phyloP scores from a whole-genome alignment of 2,888 invertebrate genomes.

The Lycocerus yunnanus region DNA sequence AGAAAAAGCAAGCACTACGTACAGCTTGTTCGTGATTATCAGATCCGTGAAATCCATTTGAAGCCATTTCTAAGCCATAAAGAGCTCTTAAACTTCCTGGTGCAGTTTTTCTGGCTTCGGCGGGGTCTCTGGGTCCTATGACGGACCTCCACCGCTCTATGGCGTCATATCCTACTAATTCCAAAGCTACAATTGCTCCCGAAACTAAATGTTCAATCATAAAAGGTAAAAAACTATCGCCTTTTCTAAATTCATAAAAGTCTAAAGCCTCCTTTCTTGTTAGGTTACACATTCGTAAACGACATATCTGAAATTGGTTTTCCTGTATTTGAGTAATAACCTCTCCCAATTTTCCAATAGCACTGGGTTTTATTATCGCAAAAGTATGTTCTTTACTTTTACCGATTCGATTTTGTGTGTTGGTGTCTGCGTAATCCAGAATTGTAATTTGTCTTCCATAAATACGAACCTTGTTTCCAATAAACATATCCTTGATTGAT shows the following conservation, averaged over 20 bases:
- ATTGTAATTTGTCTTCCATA: constrained; percentile 76
- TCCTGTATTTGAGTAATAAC: constrained; percentile 71
- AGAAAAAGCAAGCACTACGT: constrained; percentile 63
- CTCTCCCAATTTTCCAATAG: constrained; percentile 71
- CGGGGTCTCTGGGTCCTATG: constrained; percentile 67
- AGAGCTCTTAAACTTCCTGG: constrained; percentile 66
- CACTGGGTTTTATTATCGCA: constrained; percentile 77
- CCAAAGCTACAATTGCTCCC: constrained; percentile 72
- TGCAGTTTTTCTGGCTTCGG: constrained; percentile 59
- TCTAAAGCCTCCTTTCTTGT: constrained; percentile 66
- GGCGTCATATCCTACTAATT: constrained; percentile 74
- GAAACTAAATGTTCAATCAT: constrained; percentile 68
- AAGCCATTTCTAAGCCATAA: constrained; percentile 71
- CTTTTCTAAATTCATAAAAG: constrained; percentile 64
- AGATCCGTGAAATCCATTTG: constrained; percentile 74
- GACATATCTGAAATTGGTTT: constrained; percentile 64
- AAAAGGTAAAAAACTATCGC: constrained; percentile 66
- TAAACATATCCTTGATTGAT: constrained; percentile 68
- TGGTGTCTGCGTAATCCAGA: constrained; percentile 71
- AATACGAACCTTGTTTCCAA: constrained; percentile 73
- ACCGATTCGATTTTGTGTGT: constrained; percentile 67
- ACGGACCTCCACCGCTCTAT: constrained; percentile 63
- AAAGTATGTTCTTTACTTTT: constrained; percentile 73
- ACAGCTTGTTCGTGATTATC: constrained; percentile 62
- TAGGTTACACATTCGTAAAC: constrained; percentile 74